These are phyloP conservation scores for Odontomachus brunneus DNA, from an alignment of 1,140 invertebrate genomes.

Conservation along the genomic window DNA sequence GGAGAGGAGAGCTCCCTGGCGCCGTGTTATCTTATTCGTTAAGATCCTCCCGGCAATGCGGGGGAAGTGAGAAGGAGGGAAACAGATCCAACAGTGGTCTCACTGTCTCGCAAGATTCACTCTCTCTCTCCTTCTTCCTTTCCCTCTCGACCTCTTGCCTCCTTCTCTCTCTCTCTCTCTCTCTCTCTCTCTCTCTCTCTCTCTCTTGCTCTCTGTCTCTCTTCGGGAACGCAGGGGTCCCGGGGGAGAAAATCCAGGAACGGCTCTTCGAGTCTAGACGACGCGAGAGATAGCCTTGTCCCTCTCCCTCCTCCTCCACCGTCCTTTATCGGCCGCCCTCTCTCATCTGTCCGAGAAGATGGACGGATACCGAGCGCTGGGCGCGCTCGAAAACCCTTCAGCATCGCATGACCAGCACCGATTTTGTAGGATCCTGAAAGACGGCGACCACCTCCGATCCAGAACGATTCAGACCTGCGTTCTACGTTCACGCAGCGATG, in stretches of 20 bases:
- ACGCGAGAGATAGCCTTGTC: slow-evolving; percentile 66
- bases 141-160: too few species aligned
- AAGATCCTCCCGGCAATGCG: slow-evolving; percentile 79
- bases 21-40: slow-evolving; percentile 83
- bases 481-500: too few species aligned
- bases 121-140: slow-evolving; percentile 19
- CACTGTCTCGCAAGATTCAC: slow-evolving; percentile 70
- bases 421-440: slow-evolving; percentile 23
- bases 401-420: slow-evolving; percentile 28
- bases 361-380: slow-evolving; percentile 53
- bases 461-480: not conserved
- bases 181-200: not conserved
- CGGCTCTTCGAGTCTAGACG: slow-evolving; percentile 78
- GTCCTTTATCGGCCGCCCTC: slow-evolving; percentile 46
- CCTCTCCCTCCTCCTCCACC: not conserved
- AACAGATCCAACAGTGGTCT: slow-evolving; percentile 74
- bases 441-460: not conserved
- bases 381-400: slow-evolving; percentile 33
- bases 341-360: slow-evolving; percentile 65
- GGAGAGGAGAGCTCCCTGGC: slow-evolving; percentile 76
- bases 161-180: slow-evolving; percentile 25
- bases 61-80: slow-evolving; percentile 44
- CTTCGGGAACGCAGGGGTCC: slow-evolving; percentile 65
- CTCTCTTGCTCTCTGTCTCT: slow-evolving; percentile 32
- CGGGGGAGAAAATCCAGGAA: slow-evolving; percentile 80